Conservation (phyloP, 2,797 vertebrate species). For the Tympanoctomys barrerae region DNA sequence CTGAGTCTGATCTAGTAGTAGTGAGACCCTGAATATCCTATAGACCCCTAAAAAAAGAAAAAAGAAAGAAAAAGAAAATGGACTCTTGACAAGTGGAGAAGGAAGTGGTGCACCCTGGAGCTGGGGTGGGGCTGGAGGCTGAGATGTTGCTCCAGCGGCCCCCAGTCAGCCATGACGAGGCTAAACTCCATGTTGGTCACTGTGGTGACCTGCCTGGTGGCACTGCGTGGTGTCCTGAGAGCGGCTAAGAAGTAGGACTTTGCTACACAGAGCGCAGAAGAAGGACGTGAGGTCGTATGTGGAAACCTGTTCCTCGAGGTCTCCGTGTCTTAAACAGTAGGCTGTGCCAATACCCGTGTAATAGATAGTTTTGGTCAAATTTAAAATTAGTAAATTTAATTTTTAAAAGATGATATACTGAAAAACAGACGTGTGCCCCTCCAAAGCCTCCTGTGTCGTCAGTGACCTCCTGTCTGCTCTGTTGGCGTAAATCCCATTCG, state of each 20-base stretch:
- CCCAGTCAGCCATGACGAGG: neutral
- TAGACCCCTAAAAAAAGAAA: too few relatives aligned
- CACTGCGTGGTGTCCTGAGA: neutral
- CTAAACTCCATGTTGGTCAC: neutral
- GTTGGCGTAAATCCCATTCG: neutral
- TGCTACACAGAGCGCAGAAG: neutral
- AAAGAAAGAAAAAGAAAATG: too few relatives aligned
- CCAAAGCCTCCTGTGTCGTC: neutral
- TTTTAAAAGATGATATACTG: neutral
- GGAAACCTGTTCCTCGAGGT: too few relatives aligned
- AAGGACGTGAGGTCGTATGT: neutral
- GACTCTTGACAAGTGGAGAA: neutral
- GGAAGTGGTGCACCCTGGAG: neutral
- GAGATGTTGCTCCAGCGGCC: neutral
- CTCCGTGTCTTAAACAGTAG: neutral
- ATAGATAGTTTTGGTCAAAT: neutral
- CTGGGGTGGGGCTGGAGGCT: too few relatives aligned
- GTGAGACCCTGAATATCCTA: too few relatives aligned
- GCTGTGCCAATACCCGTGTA: neutral
- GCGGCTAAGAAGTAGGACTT: neutral
- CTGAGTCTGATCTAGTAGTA: too few relatives aligned
- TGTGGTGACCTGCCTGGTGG: neutral
- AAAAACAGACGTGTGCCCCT: neutral
- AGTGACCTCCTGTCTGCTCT: neutral
- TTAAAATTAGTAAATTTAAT: neutral